A percentile compares a stretch with the other conserved stretches of the same genome.
Conservation (phyloP, 1,140 invertebrate genomes). For the Euschistus heros region DNA sequence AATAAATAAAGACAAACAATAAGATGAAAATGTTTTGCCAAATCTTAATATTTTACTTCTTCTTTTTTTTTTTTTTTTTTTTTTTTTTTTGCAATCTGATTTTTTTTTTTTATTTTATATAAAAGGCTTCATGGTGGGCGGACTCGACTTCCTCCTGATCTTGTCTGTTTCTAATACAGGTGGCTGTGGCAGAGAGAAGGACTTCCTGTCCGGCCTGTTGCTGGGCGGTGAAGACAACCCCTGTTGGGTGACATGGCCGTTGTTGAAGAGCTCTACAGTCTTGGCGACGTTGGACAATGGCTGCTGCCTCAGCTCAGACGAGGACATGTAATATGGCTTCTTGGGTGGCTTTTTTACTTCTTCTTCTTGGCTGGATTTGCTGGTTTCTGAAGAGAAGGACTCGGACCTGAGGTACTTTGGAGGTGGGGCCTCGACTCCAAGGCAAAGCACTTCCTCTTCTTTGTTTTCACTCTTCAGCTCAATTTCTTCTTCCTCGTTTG, state of each 20-base stretch:
- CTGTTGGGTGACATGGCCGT: background rate
- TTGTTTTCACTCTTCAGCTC: background rate
- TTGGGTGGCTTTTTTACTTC: constrained; percentile 6
- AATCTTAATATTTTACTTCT: too few relatives aligned
- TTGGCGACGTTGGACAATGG: constrained; percentile 22
- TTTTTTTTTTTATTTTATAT: constrained; percentile 10
- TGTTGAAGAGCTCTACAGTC: constrained; percentile 23
- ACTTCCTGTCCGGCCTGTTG: constrained; percentile 26
- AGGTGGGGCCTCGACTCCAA: constrained; percentile 8
- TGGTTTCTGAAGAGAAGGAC: constrained; percentile 4
- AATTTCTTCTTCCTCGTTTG: background rate
- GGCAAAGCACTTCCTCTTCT: background rate
- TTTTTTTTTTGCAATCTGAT: too few relatives aligned
- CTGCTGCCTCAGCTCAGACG: background rate
- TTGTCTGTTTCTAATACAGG: constrained; percentile 18
- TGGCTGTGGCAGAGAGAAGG: constrained; percentile 23
- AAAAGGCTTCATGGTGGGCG: constrained; percentile 28
- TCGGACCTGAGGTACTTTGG: constrained; percentile 21
- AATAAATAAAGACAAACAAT: too few relatives aligned
- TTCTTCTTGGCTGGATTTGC: background rate
- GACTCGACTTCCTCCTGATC: constrained; percentile 27
- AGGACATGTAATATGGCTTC: background rate
- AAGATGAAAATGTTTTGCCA: too few relatives aligned
- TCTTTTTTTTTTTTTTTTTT: too few relatives aligned
- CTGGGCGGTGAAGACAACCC: background rate